phyloP scores from a whole-genome alignment of 2,888 invertebrate species.

The Drosophila mimica region DNA sequence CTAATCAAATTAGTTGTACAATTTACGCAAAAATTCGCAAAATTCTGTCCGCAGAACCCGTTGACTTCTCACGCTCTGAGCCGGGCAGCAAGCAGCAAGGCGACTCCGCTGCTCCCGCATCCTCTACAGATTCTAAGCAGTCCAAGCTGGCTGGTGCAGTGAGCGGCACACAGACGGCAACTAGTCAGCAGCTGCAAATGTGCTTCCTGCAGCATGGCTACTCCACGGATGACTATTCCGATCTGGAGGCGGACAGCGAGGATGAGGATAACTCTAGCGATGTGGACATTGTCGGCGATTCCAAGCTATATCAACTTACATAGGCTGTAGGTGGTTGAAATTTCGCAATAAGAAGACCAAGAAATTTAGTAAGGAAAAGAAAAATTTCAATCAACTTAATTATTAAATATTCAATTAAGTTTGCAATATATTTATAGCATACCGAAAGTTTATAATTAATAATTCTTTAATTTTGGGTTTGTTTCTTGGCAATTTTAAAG shows the following conservation, averaged over 20 bases:
- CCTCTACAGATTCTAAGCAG: slow-evolving; percentile 52
- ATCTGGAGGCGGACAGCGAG: slow-evolving; percentile 79
- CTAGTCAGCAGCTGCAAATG: slow-evolving; percentile 75
- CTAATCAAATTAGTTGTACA: slow-evolving; percentile 69
- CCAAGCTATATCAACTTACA: slow-evolving; percentile 83
- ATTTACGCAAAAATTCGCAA: slow-evolving; percentile 38
- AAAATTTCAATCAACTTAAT: neutral
- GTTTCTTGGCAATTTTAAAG: neutral
- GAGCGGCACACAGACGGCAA: slow-evolving; percentile 27
- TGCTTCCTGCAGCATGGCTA: slow-evolving; percentile 81
- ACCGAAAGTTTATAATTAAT: neutral
- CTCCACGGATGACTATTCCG: slow-evolving; percentile 84
- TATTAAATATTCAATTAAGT: slow-evolving; percentile 1
- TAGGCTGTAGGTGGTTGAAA: slow-evolving; percentile 53
- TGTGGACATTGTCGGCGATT: slow-evolving; percentile 85
- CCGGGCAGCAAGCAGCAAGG: slow-evolving; percentile 57
- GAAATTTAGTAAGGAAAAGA: neutral
- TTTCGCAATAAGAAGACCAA: slow-evolving; percentile 7
- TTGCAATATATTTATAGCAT: neutral
- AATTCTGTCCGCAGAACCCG: slow-evolving; percentile 81
- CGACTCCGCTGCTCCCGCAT: slow-evolving; percentile 34
- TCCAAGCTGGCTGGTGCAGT: slow-evolving; percentile 38
- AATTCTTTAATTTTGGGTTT: neutral
- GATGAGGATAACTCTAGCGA: slow-evolving; percentile 84
- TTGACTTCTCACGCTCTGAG: slow-evolving; percentile 85